Evolutionary conservation across 2,113 vertebrate species (phyloP).

Genomic region (Condylura cristata): DNA sequence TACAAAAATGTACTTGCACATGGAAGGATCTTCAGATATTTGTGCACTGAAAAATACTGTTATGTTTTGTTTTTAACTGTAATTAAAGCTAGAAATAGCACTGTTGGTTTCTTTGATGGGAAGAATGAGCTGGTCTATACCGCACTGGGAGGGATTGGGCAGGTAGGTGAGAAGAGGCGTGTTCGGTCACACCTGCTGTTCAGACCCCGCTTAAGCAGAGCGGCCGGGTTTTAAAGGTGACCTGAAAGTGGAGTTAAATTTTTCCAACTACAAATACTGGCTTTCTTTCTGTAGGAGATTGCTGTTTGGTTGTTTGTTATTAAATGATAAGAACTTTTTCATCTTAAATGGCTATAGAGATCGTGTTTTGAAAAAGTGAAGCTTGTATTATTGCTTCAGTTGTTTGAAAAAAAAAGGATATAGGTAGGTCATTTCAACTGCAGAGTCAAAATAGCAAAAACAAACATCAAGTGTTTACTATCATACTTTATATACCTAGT

Average conservation of each 20-base stretch:
- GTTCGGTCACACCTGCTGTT: conserved; percentile 79
- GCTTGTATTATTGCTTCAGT: conserved; percentile 71
- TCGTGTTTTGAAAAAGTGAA: conserved; percentile 78
- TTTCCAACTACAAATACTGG: conserved; percentile 74
- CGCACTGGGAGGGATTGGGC: conserved; percentile 76
- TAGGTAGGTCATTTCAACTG: conserved; percentile 62
- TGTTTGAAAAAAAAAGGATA: conserved; percentile 54
- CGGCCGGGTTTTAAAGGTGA: conserved; percentile 81
- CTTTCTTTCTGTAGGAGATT: conserved; percentile 81
- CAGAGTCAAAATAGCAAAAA: conserved; percentile 74
- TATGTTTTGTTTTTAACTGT: conserved; percentile 80
- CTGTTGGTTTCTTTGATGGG: conserved; percentile 87
- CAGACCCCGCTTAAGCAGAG: conserved; percentile 82
- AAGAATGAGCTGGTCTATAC: conserved; percentile 81
- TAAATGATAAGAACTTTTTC: conserved; percentile 68
- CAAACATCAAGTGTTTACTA: conserved; percentile 80
- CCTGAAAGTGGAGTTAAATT: conserved; percentile 75
- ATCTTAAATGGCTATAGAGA: conserved; percentile 58
- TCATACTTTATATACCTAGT: conserved; percentile 83
- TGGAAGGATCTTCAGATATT: conserved; percentile 84
- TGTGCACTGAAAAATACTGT: conserved; percentile 88
- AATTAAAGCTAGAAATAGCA: conserved; percentile 88
- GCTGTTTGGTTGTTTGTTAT: conserved; percentile 75
- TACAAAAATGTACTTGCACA: conserved; percentile 86
- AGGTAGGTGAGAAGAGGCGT: conserved; percentile 53